phyloP scores from a whole-genome alignment of 2,888 invertebrate genomes.

The Scelioninae gen. 1 region DNA sequence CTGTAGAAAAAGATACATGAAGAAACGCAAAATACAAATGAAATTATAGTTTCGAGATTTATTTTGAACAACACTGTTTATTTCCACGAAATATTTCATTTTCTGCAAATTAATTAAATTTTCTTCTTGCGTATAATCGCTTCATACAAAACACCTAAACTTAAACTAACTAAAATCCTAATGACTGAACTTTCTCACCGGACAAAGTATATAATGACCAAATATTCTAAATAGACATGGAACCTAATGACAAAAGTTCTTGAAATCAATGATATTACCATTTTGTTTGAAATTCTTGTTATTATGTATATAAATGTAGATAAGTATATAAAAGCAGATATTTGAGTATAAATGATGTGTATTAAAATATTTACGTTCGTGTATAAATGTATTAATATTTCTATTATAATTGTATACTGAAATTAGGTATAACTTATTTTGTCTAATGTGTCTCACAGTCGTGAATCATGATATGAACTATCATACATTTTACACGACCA shows the following conservation, averaged over 20 bases:
- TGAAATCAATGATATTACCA: constrained; percentile 11
- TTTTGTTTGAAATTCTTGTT: constrained; percentile 6
- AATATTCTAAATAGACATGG: constrained; percentile 18
- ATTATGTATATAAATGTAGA: not conserved
- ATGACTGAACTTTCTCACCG: constrained; percentile 15
- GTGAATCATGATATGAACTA: no score
- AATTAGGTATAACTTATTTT: no score
- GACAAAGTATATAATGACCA: constrained; percentile 29
- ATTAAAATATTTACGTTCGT: no score
- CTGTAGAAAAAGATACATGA: no score
- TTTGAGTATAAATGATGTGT: no score
- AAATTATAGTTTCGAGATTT: no score
- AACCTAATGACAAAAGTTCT: constrained; percentile 22
- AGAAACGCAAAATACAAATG: not conserved
- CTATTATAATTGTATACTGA: no score
- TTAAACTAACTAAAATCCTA: constrained; percentile 20
- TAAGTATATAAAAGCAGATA: no score
- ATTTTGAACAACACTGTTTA: not conserved
- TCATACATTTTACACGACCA: no score
- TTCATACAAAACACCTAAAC: constrained; percentile 1
- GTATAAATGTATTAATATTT: no score
- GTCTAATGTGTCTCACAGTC: no score
- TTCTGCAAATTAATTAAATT: constrained; percentile 23
- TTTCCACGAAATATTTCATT: not conserved
- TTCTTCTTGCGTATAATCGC: not conserved